Conservation (phyloP, 2,888 invertebrate species). For the Eustalomyia histrio region DNA sequence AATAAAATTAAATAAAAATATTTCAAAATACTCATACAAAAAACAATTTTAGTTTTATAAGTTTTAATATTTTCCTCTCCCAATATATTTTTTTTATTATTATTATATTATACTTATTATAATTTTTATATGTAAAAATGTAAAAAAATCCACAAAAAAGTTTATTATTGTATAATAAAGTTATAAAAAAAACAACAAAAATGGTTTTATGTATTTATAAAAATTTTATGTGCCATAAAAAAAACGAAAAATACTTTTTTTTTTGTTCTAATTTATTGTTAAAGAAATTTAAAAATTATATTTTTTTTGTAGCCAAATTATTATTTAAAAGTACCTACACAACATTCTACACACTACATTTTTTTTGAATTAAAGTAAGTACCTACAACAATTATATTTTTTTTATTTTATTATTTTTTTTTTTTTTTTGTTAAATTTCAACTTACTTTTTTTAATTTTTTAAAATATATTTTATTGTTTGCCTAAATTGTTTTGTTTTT, state of each 20-base stretch:
- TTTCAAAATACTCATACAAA: constrained; percentile 60
- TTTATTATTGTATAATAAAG: constrained; percentile 66
- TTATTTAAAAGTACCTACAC: constrained; percentile 34
- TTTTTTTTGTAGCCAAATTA: constrained; percentile 45
- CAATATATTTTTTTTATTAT: constrained; percentile 52
- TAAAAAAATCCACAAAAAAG: constrained; percentile 54
- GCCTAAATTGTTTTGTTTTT: background rate
- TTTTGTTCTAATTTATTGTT: constrained; percentile 21
- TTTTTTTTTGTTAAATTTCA: constrained; percentile 65
- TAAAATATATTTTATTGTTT: constrained; percentile 18
- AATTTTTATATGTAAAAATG: constrained; percentile 64
- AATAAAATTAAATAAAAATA: constrained; percentile 37
- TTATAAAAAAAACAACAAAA: constrained; percentile 41
- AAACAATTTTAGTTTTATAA: constrained; percentile 44
- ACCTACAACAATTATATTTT: constrained; percentile 27
- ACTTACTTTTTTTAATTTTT: constrained; percentile 54
- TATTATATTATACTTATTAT: constrained; percentile 50
- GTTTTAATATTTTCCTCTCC: constrained; percentile 57
- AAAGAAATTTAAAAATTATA: constrained; percentile 16
- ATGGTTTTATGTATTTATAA: constrained; percentile 22
- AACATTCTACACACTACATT: constrained; percentile 42
- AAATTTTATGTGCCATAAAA: constrained; percentile 20
- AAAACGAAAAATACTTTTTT: constrained; percentile 11
- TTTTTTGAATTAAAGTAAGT: constrained; percentile 44
- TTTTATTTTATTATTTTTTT: constrained; percentile 33